Evolutionary conservation across 1,140 invertebrate genomes (phyloP).

Genomic region (Camponotus vicinus): DNA sequence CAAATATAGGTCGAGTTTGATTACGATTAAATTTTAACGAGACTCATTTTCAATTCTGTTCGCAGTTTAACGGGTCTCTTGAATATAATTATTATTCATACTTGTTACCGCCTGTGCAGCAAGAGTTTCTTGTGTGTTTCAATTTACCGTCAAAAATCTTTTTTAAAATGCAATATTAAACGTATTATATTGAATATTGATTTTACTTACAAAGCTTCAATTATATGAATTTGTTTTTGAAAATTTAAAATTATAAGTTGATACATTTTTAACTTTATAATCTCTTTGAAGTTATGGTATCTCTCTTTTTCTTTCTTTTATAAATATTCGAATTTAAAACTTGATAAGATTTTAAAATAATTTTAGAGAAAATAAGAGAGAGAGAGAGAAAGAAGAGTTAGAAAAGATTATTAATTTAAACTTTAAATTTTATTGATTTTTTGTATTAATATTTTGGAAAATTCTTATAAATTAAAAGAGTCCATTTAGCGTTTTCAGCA

Average conservation of each 20-base stretch:
- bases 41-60: conserved; percentile 16
- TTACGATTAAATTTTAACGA: conserved; percentile 40
- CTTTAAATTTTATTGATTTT: neutral
- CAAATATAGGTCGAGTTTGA: neutral
- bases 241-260: conserved; percentile 20
- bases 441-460: conserved; percentile 13
- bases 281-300: neutral
- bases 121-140: neutral
- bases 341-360: neutral
- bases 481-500: conserved; percentile 34
- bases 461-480: conserved; percentile 3
- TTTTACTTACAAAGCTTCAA: neutral
- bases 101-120: neutral
- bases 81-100: conserved; percentile 45
- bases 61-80: neutral
- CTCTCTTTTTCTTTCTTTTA: too few relatives aligned
- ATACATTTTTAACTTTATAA: neutral
- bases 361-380: neutral
- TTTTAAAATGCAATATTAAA: conserved; percentile 30
- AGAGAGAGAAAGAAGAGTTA: too few relatives aligned
- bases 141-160: conserved; percentile 33
- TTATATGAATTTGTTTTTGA: neutral
- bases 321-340: conserved; percentile 21
- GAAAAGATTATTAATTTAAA: neutral
- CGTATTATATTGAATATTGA: neutral